A percentile compares a stretch with the other conserved stretches of the same genome.
Conservation (phyloP, 2,888 invertebrate species). For the Limulus polyphemus region DNA sequence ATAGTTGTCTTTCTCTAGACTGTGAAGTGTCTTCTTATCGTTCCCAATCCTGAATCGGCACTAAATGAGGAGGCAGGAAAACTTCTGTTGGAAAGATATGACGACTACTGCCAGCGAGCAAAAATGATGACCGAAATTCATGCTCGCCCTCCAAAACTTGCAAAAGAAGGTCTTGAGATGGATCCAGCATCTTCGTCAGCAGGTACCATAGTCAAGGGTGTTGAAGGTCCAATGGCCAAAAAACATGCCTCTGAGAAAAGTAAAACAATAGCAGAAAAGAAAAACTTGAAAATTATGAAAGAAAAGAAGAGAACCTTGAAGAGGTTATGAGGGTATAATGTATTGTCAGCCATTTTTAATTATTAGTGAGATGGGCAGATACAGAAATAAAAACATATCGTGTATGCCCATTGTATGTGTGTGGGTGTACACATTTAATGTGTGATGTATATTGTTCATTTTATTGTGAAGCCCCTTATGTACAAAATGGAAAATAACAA, state of each 20-base stretch:
- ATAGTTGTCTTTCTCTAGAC: conserved; percentile 46
- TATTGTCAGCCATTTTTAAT: too few species aligned
- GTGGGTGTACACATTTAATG: too few species aligned
- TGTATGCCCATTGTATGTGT: too few species aligned
- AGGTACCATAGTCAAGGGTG: conserved; percentile 35
- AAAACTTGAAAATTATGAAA: conserved; percentile 52
- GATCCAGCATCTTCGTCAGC: conserved; percentile 28
- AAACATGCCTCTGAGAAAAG: conserved; percentile 66
- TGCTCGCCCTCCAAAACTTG: conserved; percentile 40
- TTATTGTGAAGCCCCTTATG: too few species aligned
- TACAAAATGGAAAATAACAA: too few species aligned
- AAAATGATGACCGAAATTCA: conserved; percentile 86
- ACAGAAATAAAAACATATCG: too few species aligned
- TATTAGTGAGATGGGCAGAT: too few species aligned
- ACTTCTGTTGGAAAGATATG: conserved; percentile 78
- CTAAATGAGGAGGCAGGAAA: conserved; percentile 94
- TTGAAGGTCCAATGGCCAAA: conserved; percentile 62
- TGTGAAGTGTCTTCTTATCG: conserved; percentile 86
- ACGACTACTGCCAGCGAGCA: conserved; percentile 76
- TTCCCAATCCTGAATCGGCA: conserved; percentile 93
- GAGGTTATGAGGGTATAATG: conserved; percentile 52
- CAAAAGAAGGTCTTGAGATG: conserved; percentile 26
- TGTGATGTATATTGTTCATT: too few species aligned
- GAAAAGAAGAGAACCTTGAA: conserved; percentile 74
- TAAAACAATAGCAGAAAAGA: conserved; percentile 50